These are phyloP conservation scores for Neogale vison DNA, from an alignment of 2,113 vertebrate species.

Conservation along the genomic window DNA sequence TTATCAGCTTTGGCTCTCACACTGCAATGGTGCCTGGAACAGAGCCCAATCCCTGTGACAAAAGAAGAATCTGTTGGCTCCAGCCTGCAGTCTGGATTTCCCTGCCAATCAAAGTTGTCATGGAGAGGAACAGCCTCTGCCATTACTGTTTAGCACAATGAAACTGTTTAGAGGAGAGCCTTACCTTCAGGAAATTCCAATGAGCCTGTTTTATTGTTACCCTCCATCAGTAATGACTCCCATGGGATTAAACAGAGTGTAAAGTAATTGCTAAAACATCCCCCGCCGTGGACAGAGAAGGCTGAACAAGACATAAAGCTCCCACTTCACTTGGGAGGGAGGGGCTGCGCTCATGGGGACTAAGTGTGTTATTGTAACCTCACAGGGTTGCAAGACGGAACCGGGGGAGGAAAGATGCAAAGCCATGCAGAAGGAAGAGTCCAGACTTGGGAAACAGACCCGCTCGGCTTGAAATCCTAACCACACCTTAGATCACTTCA, in stretches of 20 bases:
- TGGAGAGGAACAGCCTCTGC: constrained; percentile 46
- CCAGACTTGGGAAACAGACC: neutral
- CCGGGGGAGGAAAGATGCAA: neutral
- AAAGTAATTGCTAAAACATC: constrained; percentile 86
- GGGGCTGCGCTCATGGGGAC: neutral
- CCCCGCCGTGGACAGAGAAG: constrained; percentile 72
- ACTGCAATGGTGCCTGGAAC: constrained; percentile 52
- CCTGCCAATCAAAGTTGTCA: constrained; percentile 67
- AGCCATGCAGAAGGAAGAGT: neutral
- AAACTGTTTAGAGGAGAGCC: constrained; percentile 63
- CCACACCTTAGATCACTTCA: neutral
- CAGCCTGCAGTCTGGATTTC: constrained; percentile 33
- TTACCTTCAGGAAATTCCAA: constrained; percentile 81
- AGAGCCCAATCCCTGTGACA: constrained; percentile 39
- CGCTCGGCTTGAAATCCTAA: neutral
- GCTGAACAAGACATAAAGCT: constrained; percentile 58
- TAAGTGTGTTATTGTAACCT: neutral
- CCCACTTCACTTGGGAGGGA: constrained; percentile 46
- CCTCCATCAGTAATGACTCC: constrained; percentile 72
- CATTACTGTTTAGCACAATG: constrained; percentile 52
- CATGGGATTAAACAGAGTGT: constrained; percentile 73
- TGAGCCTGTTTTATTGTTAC: constrained; percentile 81
- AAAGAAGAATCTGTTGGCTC: constrained; percentile 56
- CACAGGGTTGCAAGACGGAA: neutral
- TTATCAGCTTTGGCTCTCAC: constrained; percentile 53